These are phyloP conservation scores for Loris lydekkerianus DNA, from an alignment of 2,797 vertebrate genomes.

Conservation along the genomic window DNA sequence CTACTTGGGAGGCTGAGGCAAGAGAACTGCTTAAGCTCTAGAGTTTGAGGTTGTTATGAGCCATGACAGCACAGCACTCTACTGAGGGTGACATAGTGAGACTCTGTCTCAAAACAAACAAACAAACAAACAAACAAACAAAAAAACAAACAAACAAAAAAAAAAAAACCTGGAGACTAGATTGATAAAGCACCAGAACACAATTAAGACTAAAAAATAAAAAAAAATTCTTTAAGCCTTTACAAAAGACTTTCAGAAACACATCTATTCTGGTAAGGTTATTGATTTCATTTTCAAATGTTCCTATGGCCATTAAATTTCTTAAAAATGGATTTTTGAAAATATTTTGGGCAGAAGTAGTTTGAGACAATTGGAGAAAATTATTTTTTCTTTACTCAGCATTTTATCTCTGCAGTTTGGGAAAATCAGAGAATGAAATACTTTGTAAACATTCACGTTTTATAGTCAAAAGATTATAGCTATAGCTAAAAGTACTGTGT, in stretches of 20 bases:
- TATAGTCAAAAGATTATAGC: background rate
- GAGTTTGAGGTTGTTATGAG: no score
- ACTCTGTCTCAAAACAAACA: no score
- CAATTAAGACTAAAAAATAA: constrained; percentile 32
- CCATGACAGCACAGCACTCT: no score
- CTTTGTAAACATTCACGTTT: background rate
- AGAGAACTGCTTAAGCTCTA: no score
- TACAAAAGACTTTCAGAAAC: constrained; percentile 35
- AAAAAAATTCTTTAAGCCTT: constrained; percentile 19
- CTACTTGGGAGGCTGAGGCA: no score
- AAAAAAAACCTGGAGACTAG: background rate
- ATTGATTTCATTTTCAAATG: background rate
- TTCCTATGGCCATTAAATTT: background rate
- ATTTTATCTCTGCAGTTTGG: background rate
- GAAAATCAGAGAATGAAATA: background rate
- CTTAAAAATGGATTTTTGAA: constrained; percentile 42
- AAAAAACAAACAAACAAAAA: no score
- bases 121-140: no score
- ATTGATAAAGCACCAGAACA: constrained; percentile 26
- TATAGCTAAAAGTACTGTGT: constrained; percentile 35
- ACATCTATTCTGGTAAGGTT: background rate
- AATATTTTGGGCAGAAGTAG: background rate
- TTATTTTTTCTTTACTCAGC: constrained; percentile 16
- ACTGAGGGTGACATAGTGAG: no score
- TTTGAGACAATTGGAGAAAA: constrained; percentile 31